Conservation (phyloP, 2,888 invertebrate genomes). For the Therioaphis trifolii region DNA sequence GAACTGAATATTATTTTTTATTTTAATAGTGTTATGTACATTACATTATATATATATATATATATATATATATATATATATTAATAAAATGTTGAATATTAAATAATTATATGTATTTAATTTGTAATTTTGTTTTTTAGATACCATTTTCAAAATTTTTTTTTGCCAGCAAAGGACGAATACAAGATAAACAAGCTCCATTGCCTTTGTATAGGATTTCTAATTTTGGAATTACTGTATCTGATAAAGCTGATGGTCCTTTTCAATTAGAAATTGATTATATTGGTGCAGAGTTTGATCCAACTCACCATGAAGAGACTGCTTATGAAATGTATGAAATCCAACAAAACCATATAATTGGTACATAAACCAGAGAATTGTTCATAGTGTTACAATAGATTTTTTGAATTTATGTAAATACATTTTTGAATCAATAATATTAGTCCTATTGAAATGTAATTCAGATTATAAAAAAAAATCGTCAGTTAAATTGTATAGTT, state of each 20-base stretch:
- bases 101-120: not conserved
- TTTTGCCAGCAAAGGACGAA: constrained; percentile 81
- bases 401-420: not conserved
- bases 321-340: constrained; percentile 94
- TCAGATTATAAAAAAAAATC: too few relatives aligned
- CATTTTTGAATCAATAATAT: not conserved
- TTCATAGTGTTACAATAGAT: not conserved
- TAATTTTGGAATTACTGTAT: constrained; percentile 84
- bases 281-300: constrained; percentile 87
- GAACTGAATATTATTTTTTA: too few relatives aligned
- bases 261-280: constrained; percentile 94
- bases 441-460: too few relatives aligned
- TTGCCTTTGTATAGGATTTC: constrained; percentile 75
- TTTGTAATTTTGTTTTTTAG: constrained; percentile 71
- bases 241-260: constrained; percentile 83
- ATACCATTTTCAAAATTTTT: constrained; percentile 96
- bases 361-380: constrained; percentile 18
- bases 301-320: constrained; percentile 82
- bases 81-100: not conserved
- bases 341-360: constrained; percentile 66
- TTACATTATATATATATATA: too few relatives aligned
- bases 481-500: too few relatives aligned
- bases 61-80: too few relatives aligned
- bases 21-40: too few relatives aligned
- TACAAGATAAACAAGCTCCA: constrained; percentile 83